phyloP scores from a whole-genome alignment of 1,140 invertebrate genomes.

The Rhynchophorus ferrugineus region DNA sequence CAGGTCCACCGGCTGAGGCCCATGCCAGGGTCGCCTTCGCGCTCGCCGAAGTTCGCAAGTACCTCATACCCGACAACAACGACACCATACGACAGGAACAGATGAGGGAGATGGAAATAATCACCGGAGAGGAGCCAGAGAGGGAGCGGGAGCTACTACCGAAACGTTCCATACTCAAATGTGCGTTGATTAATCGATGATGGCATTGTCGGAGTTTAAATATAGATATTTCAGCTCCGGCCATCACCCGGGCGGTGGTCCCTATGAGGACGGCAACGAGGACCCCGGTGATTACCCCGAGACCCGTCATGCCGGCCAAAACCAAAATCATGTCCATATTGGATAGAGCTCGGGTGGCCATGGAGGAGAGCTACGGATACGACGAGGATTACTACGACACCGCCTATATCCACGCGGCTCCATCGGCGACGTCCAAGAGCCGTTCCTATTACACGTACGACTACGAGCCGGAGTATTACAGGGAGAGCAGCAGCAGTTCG shows the following conservation, averaged over 20 bases:
- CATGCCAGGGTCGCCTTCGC: conserved; percentile 87
- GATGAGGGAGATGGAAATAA: conserved; percentile 75
- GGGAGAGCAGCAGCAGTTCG: too few relatives aligned
- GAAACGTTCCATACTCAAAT: conserved; percentile 12
- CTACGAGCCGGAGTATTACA: background rate
- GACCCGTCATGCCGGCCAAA: conserved; percentile 53
- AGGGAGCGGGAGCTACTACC: conserved; percentile 13
- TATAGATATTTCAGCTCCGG: background rate
- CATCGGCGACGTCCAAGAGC: conserved; percentile 23
- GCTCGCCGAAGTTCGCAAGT: conserved; percentile 60
- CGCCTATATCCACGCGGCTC: background rate
- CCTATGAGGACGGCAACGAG: conserved; percentile 42
- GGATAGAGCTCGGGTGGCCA: conserved; percentile 68
- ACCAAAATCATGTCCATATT: conserved; percentile 75
- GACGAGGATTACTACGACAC: conserved; percentile 32
- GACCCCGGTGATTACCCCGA: conserved; percentile 40
- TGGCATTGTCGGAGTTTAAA: background rate
- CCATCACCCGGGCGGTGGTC: too few relatives aligned
- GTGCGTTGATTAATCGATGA: conserved; percentile 4
- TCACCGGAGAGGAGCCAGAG: conserved; percentile 43
- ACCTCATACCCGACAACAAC: conserved; percentile 60
- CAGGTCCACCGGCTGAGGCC: conserved; percentile 82
- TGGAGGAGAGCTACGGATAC: conserved; percentile 67
- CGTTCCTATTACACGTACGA: background rate
- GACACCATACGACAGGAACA: conserved; percentile 80